These are phyloP conservation scores for Athrips mouffetella DNA, from an alignment of 2,888 invertebrate species.

Conservation along the genomic window DNA sequence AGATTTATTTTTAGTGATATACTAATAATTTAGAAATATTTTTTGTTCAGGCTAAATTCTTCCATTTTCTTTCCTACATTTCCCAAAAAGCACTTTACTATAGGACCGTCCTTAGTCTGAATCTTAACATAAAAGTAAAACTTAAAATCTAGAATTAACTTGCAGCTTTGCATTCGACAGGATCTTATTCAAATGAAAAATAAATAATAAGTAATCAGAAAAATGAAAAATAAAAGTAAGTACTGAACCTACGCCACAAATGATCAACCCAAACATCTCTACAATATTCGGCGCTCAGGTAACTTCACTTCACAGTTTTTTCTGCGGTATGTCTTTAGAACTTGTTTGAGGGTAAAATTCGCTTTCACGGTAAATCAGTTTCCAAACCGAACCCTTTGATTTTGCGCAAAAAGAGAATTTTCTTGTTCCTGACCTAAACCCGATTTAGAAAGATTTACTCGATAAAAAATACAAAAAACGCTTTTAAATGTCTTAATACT, in stretches of 20 bases:
- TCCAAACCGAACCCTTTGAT: constrained; percentile 52
- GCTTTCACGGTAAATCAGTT: constrained; percentile 63
- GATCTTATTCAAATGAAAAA: too few relatives aligned
- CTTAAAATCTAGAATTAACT: too few relatives aligned
- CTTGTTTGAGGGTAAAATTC: constrained; percentile 53
- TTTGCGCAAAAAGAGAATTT: constrained; percentile 43
- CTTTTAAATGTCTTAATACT: constrained; percentile 36
- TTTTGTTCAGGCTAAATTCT: too few relatives aligned
- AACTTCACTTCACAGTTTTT: constrained; percentile 45
- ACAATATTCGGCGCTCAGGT: constrained; percentile 41
- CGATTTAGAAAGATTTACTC: constrained; percentile 28
- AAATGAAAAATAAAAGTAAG: too few relatives aligned
- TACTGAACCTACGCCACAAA: background rate
- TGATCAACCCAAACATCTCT: background rate
- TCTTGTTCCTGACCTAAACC: constrained; percentile 45
- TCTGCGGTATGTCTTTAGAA: constrained; percentile 40
- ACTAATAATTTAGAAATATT: too few relatives aligned
- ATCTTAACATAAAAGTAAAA: too few relatives aligned
- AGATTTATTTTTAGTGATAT: too few relatives aligned
- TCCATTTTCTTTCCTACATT: too few relatives aligned
- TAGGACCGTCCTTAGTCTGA: too few relatives aligned
- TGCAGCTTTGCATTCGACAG: too few relatives aligned
- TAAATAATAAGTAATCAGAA: too few relatives aligned
- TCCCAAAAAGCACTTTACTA: too few relatives aligned
- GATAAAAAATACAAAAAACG: constrained; percentile 34